Evolutionary conservation across 2,113 vertebrate genomes (phyloP), one percentile per base, ranked within the genome.

Genomic region (Argyrosomus japonicus): DNA sequence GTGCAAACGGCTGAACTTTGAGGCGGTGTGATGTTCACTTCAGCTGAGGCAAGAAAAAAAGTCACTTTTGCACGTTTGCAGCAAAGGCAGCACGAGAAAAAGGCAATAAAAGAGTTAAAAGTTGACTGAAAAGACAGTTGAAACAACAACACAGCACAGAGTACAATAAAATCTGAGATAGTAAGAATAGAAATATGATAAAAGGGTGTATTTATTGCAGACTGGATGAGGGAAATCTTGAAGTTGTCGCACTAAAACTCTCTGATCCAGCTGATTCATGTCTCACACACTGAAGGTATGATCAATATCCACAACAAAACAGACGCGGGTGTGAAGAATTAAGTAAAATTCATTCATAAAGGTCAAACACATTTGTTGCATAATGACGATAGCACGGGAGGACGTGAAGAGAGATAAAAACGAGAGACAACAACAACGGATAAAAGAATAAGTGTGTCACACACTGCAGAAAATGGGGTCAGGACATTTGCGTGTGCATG

Each of bases 381-480:
- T 47, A 13, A 47, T 47, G 11, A 14, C 1, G 45, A 47, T 10
- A 40, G 18, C 5, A 51, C 27, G 21, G 36, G 7, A 23, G 25
- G 27, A 9, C 18, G 40, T 5, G 36, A 8, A 81, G 48, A 27
- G 13, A 29, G 29, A 69, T 69, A 29, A 54, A 65, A 53, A 45
- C 2, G 4, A 63, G 29, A 58, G 11, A 58, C 21, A 10, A 45
- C 23, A 58, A 65, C 36, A 76, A 53, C 14, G 29, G 51, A 62
- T 58, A 48, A 73, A 12, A 63, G 47, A 76, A 65, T 6, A 36
- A 73, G 54, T 68, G 27, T 21, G 29, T 47, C 32, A 47, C n/a
- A 43, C 27, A 11, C 18, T 53, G 23, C 18, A 29, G 14, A 47
- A 14, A 3, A 47, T 14, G 12, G 0, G 56, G 70, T 69, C 50